A percentile compares a stretch with the other conserved stretches of the same genome.
These are phyloP conservation scores for Nematolebias whitei DNA, from an alignment of 2,113 vertebrate species.

Conservation along the genomic window DNA sequence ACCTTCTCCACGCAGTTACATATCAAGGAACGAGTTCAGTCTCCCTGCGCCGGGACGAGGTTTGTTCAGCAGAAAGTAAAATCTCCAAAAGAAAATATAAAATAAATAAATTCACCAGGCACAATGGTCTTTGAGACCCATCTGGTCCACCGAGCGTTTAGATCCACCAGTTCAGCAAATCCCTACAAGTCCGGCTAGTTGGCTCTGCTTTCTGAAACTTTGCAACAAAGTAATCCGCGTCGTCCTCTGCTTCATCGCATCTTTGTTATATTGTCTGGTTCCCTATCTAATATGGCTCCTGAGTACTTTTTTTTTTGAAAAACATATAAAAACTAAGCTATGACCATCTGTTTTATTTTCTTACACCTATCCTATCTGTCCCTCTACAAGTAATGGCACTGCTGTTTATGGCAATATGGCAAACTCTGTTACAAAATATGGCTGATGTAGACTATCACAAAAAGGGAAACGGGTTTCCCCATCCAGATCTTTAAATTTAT, in stretches of 20 bases:
- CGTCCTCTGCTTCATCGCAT: conserved; percentile 27
- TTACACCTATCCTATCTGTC: conserved; percentile 51
- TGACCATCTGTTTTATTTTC: conserved; percentile 61
- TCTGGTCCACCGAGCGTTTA: conserved; percentile 20
- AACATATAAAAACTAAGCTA: conserved; percentile 65
- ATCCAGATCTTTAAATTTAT: conserved; percentile 40
- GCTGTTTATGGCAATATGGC: conserved; percentile 77
- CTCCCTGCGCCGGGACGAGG: conserved; percentile 48
- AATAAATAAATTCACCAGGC: conserved; percentile 33
- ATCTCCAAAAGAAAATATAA: not conserved
- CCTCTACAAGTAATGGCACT: conserved; percentile 69
- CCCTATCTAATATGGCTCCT: conserved; percentile 80
- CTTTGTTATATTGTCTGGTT: conserved; percentile 38
- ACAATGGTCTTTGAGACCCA: conserved; percentile 45
- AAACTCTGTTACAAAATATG: conserved; percentile 79
- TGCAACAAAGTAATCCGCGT: conserved; percentile 37
- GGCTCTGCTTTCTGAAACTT: conserved; percentile 46
- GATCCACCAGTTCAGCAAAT: not conserved
- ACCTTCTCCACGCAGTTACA: conserved; percentile 26
- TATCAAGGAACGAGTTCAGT: conserved; percentile 51
- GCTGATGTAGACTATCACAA: conserved; percentile 77
- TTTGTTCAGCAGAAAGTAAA: conserved; percentile 32
- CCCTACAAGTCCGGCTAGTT: conserved; percentile 39
- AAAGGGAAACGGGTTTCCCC: conserved; percentile 50
- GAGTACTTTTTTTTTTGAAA: conserved; percentile 74